Percentiles rank a stretch among this genome's conserved stretches.
These are phyloP conservation scores for Allolobophora icterica DNA, from an alignment of 2,888 invertebrate genomes.

Conservation along the genomic window DNA sequence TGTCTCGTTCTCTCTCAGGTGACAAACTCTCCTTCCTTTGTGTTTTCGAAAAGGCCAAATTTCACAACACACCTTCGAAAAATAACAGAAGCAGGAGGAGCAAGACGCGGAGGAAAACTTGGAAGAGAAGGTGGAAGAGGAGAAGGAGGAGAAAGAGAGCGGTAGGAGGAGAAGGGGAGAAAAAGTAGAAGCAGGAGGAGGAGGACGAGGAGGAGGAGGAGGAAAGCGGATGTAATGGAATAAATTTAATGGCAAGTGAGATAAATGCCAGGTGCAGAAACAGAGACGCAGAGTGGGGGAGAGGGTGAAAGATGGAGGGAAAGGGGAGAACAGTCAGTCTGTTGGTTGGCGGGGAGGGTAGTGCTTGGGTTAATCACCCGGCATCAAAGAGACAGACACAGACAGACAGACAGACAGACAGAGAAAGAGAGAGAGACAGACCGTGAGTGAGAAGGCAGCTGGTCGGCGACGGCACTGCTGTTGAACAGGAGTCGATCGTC, in stretches of 20 bases:
- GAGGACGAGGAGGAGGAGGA: neutral
- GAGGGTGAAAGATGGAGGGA: neutral
- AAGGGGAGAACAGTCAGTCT: neutral
- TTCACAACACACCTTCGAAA: too few relatives aligned
- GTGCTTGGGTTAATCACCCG: neutral
- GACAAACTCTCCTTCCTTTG: too few relatives aligned
- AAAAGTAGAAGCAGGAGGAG: neutral
- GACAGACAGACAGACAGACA: neutral
- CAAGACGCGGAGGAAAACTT: neutral
- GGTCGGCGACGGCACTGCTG: neutral
- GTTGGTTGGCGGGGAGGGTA: neutral
- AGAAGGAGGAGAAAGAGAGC: neutral
- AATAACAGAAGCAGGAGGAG: neutral
- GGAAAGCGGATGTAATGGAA: neutral
- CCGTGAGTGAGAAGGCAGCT: too few relatives aligned
- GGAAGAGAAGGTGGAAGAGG: neutral
- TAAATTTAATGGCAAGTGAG: neutral
- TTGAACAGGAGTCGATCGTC: neutral
- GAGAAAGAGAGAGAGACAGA: neutral
- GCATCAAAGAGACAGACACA: neutral
- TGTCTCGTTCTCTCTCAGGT: too few relatives aligned
- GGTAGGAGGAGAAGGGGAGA: neutral
- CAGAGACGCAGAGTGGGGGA: neutral
- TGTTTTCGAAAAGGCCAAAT: too few relatives aligned
- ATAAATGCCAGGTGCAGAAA: neutral